These are phyloP conservation scores for Corythornis vintsioides DNA, from an alignment of 2,113 vertebrate species.

Conservation along the genomic window DNA sequence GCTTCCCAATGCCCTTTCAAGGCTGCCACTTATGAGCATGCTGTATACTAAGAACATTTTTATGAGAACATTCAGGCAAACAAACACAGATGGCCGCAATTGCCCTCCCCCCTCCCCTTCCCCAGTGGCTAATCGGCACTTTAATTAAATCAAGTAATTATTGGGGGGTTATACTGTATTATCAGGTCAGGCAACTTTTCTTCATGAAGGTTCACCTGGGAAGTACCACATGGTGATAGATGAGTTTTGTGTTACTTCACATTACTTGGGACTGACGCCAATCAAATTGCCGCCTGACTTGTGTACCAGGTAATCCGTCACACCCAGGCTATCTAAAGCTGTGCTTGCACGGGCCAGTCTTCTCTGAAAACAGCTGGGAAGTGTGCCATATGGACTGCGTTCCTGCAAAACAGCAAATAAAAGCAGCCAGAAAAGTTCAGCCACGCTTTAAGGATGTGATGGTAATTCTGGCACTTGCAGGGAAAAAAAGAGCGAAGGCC, in stretches of 20 bases:
- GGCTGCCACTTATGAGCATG: neutral
- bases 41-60: conserved; percentile 38
- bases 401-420: neutral
- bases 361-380: conserved; percentile 46
- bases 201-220: conserved; percentile 5
- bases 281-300: conserved; percentile 42
- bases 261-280: neutral
- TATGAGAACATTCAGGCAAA: conserved; percentile 37
- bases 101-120: conserved; percentile 2
- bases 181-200: conserved; percentile 54
- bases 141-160: conserved; percentile 6
- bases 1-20: conserved; percentile 19
- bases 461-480: neutral
- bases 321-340: conserved; percentile 48
- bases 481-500: neutral
- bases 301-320: conserved; percentile 49
- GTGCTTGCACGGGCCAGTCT: conserved; percentile 49
- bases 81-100: conserved; percentile 26
- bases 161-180: conserved; percentile 37
- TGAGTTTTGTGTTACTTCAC: conserved; percentile 47
- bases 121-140: conserved; percentile 16
- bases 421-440: neutral
- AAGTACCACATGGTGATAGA: neutral
- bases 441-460: neutral
- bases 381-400: neutral